Conservation (phyloP, 2,113 vertebrate genomes). For the Mus pahari region DNA sequence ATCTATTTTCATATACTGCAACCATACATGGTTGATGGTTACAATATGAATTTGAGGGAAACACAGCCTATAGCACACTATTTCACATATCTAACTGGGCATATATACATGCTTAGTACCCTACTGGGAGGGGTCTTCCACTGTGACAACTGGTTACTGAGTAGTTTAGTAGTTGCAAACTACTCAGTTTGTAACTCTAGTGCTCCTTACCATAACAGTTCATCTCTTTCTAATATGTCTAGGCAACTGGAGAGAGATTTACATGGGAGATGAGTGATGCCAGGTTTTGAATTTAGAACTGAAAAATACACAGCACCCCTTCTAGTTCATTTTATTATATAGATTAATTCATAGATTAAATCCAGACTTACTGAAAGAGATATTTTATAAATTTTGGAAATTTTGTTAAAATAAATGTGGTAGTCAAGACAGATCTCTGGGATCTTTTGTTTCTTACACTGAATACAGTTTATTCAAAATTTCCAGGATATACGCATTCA, state of each 20-base stretch:
- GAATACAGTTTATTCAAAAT: neutral
- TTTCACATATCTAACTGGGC: neutral
- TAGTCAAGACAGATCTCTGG: neutral
- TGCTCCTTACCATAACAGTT: neutral
- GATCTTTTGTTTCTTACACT: neutral
- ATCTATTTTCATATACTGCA: neutral
- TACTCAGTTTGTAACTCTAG: neutral
- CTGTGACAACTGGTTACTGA: too few relatives aligned
- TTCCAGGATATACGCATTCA: neutral
- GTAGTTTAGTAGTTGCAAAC: too few relatives aligned
- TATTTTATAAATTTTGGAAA: neutral
- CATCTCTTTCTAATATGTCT: neutral
- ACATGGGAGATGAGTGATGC: neutral
- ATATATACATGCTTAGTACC: neutral
- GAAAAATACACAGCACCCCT: neutral
- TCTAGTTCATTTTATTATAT: neutral
- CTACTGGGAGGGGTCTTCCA: too few relatives aligned
- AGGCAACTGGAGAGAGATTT: neutral
- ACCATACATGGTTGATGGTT: neutral
- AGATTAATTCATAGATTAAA: neutral
- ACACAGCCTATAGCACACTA: too few relatives aligned
- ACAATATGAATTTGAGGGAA: neutral
- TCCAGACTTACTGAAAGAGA: neutral
- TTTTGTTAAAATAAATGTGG: neutral
- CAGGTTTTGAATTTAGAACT: neutral